A percentile compares a stretch with the other conserved stretches of the same genome.
These are phyloP conservation scores for Rhabdornis inornatus DNA, from an alignment of 2,113 vertebrate species.

Conservation along the genomic window DNA sequence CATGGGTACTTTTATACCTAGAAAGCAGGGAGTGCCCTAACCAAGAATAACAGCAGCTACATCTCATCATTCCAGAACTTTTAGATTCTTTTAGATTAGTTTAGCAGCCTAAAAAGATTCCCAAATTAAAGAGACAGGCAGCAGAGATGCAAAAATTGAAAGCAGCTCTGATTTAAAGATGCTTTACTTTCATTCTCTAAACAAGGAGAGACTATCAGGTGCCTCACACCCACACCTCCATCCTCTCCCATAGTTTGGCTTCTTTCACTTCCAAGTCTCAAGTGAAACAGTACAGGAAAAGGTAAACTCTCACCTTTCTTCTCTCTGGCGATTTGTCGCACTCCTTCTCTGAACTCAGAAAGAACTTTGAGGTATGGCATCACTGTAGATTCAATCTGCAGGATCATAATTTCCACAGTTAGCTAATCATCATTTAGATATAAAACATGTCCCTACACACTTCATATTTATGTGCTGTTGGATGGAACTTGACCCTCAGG, in stretches of 20 bases:
- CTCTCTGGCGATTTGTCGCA: slow-evolving; percentile 87
- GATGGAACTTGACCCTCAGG: background rate
- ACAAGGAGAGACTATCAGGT: background rate
- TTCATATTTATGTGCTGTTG: background rate
- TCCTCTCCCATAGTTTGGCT: background rate
- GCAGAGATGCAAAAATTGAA: background rate
- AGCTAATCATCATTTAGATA: background rate
- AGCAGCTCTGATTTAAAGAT: background rate
- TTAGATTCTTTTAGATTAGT: background rate
- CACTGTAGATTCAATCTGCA: slow-evolving; percentile 87
- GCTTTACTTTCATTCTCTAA: background rate
- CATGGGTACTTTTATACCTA: background rate
- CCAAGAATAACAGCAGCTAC: background rate
- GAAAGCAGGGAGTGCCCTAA: background rate
- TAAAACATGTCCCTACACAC: background rate
- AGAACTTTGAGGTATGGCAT: slow-evolving; percentile 91
- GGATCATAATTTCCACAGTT: slow-evolving; percentile 6
- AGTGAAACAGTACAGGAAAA: background rate
- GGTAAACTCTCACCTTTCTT: slow-evolving; percentile 80
- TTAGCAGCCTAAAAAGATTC: background rate
- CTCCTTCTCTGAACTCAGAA: slow-evolving; percentile 89
- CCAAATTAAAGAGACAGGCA: background rate
- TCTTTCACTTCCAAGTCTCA: background rate
- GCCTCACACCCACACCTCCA: background rate
- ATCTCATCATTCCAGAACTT: background rate